Evolutionary conservation across 2,797 vertebrate species (phyloP).

Genomic region (Okamejei kenojei): DNA sequence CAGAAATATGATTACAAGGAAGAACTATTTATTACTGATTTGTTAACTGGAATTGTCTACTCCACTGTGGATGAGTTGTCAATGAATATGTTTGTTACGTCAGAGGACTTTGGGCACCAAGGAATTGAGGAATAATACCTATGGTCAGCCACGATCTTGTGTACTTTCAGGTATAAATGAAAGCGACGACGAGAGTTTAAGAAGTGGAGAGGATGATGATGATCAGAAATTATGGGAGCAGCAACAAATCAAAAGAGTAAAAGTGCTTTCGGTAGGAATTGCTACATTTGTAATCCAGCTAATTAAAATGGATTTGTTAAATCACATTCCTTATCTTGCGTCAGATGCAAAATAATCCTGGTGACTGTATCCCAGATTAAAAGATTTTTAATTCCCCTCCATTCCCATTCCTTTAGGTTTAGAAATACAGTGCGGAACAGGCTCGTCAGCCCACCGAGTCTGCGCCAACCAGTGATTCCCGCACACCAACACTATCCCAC

Average conservation of each 20-base stretch:
- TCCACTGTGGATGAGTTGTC: not conserved
- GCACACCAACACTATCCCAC: no score
- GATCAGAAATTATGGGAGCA: constrained; percentile 78
- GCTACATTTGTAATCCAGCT: constrained; percentile 46
- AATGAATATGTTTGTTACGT: not conserved
- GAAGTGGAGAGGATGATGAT: constrained; percentile 58
- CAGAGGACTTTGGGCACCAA: not conserved
- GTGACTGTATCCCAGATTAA: not conserved
- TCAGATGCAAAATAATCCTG: no score
- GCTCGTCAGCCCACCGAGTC: no score
- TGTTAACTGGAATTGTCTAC: not conserved
- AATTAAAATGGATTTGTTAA: constrained; percentile 31
- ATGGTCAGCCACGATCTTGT: not conserved
- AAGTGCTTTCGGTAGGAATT: constrained; percentile 57
- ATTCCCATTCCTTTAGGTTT: not conserved
- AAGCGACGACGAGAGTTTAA: constrained; percentile 53
- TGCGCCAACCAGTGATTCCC: no score
- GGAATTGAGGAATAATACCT: not conserved
- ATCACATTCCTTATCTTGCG: not conserved
- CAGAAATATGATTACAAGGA: not conserved
- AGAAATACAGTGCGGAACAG: no score
- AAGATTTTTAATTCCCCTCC: not conserved
- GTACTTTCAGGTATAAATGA: constrained; percentile 51
- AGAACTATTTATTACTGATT: not conserved
- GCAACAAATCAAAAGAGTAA: constrained; percentile 85